Percentiles rank a stretch among this genome's conserved stretches.
phyloP scores from a whole-genome alignment of 2,888 invertebrate species.

The Drosophila demipolita region DNA sequence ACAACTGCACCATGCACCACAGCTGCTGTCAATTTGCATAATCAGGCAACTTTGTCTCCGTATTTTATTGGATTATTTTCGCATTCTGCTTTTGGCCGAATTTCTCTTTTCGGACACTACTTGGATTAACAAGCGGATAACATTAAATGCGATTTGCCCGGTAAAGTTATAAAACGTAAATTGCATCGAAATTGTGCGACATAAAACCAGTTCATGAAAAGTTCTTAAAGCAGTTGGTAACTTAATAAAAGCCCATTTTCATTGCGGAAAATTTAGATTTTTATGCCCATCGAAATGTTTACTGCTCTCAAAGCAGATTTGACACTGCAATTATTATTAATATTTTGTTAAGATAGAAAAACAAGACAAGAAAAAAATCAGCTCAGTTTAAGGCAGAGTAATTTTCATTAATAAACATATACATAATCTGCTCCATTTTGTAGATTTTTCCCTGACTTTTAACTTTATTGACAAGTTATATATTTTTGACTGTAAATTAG shows the following conservation, averaged over 20 bases:
- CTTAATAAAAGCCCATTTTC: background rate
- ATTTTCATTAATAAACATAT: too few species aligned
- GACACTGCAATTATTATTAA: background rate
- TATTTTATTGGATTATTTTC: constrained; percentile 37
- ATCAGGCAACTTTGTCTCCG: constrained; percentile 53
- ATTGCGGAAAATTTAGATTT: background rate
- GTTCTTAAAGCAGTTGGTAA: background rate
- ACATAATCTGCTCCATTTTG: background rate
- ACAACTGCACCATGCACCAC: constrained; percentile 15
- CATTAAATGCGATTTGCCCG: constrained; percentile 25
- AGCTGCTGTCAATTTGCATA: constrained; percentile 65
- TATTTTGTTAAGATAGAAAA: background rate
- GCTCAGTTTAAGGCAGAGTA: too few species aligned
- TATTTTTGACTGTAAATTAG: background rate
- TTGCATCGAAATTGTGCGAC: background rate
- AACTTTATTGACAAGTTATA: background rate
- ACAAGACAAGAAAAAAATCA: too few species aligned
- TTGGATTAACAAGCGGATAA: constrained; percentile 34
- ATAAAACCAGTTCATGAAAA: background rate
- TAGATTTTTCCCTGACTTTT: background rate
- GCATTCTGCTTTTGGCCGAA: background rate
- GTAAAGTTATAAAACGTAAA: constrained; percentile 8
- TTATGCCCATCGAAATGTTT: background rate
- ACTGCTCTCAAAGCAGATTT: background rate
- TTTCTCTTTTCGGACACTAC: constrained; percentile 3